phyloP scores from a whole-genome alignment of 2,797 vertebrate species.

The Presbytis comata region DNA sequence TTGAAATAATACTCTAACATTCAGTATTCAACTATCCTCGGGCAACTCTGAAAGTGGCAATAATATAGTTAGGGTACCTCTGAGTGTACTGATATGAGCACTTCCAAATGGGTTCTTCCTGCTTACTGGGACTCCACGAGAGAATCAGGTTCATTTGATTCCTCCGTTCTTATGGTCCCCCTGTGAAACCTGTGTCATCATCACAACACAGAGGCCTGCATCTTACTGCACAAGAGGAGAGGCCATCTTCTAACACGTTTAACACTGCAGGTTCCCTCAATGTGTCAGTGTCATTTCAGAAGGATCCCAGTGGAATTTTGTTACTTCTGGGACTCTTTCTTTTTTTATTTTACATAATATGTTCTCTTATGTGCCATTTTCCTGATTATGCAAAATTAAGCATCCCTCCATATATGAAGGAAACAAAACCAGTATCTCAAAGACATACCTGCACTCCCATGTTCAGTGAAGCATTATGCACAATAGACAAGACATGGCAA shows the following conservation, averaged over 20 bases:
- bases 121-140: not conserved
- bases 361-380: not conserved
- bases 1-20: not conserved
- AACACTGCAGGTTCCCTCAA: not conserved
- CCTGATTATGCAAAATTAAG: not conserved
- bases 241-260: fast-evolving
- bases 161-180: not conserved
- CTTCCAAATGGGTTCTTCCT: not conserved
- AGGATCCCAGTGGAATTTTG: not conserved
- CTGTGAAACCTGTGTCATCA: not conserved
- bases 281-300: not conserved
- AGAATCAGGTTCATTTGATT: not conserved
- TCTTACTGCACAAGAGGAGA: not conserved
- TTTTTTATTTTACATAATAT: not conserved
- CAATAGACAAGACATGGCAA: not conserved
- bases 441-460: not conserved
- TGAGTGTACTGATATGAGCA: not conserved
- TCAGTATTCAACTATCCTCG: not conserved
- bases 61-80: not conserved
- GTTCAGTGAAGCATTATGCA: not conserved
- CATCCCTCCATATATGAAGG: not conserved
- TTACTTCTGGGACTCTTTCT: not conserved
- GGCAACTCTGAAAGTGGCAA: not conserved
- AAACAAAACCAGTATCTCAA: not conserved
- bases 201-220: fast-evolving